A percentile compares a stretch with the other conserved stretches of the same genome.
Conservation (phyloP, 1,140 invertebrate species). For the Brachionus manjavacas region DNA sequence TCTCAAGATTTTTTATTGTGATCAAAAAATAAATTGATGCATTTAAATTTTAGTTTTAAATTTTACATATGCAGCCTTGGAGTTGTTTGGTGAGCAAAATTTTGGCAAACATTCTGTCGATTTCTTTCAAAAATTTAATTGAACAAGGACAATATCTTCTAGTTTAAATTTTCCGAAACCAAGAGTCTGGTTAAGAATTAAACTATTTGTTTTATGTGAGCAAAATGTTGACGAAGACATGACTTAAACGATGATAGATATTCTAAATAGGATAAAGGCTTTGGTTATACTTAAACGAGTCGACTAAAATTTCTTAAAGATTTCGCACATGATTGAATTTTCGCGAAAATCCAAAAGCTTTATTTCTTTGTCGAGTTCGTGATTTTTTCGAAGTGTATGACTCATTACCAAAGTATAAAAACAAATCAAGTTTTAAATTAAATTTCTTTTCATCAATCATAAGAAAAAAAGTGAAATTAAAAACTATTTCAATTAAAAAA, state of each 20-base stretch:
- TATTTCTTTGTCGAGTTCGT: slow-evolving; percentile 1
- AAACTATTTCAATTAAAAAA: slow-evolving; percentile 37
- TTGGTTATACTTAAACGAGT: background rate
- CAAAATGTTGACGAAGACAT: background rate
- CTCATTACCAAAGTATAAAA: background rate
- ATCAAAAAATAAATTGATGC: background rate
- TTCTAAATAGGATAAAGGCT: background rate
- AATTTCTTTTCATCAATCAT: slow-evolving; percentile 18
- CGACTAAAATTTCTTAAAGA: background rate
- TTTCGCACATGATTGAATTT: slow-evolving; percentile 31
- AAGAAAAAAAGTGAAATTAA: slow-evolving; percentile 29
- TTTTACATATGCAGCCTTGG: background rate
- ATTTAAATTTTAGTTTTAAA: background rate
- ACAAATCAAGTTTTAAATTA: slow-evolving; percentile 5
- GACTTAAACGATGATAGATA: background rate
- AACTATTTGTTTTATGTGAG: background rate
- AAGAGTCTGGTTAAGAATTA: background rate
- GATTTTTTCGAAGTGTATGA: slow-evolving; percentile 14
- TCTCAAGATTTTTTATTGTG: background rate
- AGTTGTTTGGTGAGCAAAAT: background rate
- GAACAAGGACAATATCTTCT: background rate
- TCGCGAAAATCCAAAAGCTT: background rate
- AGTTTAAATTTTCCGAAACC: background rate
- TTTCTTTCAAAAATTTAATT: background rate
- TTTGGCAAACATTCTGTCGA: background rate